These are phyloP conservation scores for Drosophila busckii DNA, from an alignment of 1,140 invertebrate genomes.

Conservation along the genomic window DNA sequence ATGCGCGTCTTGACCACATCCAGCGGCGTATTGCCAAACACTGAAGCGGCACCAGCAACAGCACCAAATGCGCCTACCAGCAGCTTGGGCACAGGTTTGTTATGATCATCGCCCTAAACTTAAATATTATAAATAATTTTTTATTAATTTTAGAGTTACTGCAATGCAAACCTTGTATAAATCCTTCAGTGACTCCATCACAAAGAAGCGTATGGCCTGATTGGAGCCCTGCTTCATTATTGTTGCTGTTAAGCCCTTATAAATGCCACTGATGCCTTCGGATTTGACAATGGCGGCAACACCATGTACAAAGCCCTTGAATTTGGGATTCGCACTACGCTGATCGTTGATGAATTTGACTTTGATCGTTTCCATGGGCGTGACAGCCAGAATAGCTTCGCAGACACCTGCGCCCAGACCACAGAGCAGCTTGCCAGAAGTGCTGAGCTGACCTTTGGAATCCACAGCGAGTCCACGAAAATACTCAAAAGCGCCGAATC, in stretches of 20 bases:
- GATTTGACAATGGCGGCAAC: slow-evolving; percentile 91
- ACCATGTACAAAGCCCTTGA: slow-evolving; percentile 96
- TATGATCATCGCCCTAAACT: slow-evolving; percentile 86
- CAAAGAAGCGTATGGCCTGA: slow-evolving; percentile 98
- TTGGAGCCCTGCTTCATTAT: slow-evolving; percentile 99
- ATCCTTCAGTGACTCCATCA: slow-evolving; percentile 97
- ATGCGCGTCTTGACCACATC: slow-evolving; percentile 99
- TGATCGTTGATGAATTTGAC: slow-evolving; percentile 99
- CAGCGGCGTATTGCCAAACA: slow-evolving; percentile 98
- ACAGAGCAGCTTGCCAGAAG: slow-evolving; percentile 89
- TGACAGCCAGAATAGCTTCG: slow-evolving; percentile 96
- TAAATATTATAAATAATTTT: too few species aligned
- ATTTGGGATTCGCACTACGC: slow-evolving; percentile 93
- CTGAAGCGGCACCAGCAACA: slow-evolving; percentile 94
- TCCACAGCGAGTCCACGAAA: slow-evolving; percentile 90
- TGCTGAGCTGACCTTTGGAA: slow-evolving; percentile 89
- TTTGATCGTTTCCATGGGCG: slow-evolving; percentile 99
- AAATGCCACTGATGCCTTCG: slow-evolving; percentile 93
- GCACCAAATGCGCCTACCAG: slow-evolving; percentile 94
- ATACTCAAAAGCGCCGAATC: slow-evolving; percentile 99
- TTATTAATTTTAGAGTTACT: too few species aligned
- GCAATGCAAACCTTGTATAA: slow-evolving; percentile 90
- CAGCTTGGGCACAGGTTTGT: slow-evolving; percentile 90
- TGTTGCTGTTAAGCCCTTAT: slow-evolving; percentile 96
- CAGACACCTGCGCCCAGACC: slow-evolving; percentile 96